Base-by-base conservation (phyloP, 2,888 invertebrate species). In the Uropetala carovei region DNA sequence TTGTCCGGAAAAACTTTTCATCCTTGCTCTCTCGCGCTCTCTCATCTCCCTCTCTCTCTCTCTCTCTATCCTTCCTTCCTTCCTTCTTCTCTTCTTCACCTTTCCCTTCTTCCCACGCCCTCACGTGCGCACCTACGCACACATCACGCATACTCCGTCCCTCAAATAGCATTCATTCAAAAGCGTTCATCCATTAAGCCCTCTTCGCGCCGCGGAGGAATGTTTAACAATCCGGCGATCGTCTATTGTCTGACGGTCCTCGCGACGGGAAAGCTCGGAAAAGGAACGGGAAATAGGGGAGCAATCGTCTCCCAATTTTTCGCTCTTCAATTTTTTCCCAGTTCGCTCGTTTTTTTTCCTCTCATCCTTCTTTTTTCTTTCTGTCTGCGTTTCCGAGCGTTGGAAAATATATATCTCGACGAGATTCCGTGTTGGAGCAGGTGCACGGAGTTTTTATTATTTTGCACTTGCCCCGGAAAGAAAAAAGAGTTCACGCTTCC, bases 1-100 rank as follows among this genome's bases (percentile, higher is more conserved):
- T 94, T 94, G 94, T 94, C 94, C 94, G 94, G 94, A 94, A 94
- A 94, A 94, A 93, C 93, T 93, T 93, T 89, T 89, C 86, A 86
- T 86, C 86, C 86, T 86, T 60, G 92, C 93, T 92, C 93, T 92
- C 93, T 92, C 93, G 92, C 92, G 92, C 89, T 92, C 92, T 92
- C 93, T 92, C 83, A 92, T 56, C 84, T 16, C 57, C 18, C n/a
- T 83, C 83, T 85, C 83, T 59, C 83, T 64, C 85, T 75, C 68
- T 22, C 57, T 92, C 92, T 92, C 64, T 30, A 0, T 9, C 16
- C 10, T 18, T 57, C 18, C 13, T 30, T 14, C 16, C 27, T 84
- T 3, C 16, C 84, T 30, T 30, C 18, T 89, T 59, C 30, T 84
- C 22, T 22, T 75, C 56, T 82, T 18, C 82, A 4, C 56, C 82